Conservation (phyloP, 2,113 vertebrate genomes). For the Rhinichthys klamathensis region DNA sequence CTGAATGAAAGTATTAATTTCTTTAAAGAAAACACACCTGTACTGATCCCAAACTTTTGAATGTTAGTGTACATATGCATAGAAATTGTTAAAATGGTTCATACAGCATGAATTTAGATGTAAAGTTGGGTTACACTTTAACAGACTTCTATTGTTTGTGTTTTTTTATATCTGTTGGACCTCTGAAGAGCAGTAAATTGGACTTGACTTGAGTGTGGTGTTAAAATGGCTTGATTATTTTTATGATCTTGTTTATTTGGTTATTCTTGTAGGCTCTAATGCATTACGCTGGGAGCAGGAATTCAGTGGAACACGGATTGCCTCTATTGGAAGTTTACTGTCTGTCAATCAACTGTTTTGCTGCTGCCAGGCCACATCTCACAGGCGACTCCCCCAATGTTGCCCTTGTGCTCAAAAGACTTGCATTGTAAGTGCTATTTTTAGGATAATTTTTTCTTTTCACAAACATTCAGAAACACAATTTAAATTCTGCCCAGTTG, state of each 20-base stretch:
- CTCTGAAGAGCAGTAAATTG: not conserved
- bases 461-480: not conserved
- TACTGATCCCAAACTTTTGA: not conserved
- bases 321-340: conserved; percentile 95
- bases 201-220: not conserved
- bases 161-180: not conserved
- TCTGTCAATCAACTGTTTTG: conserved; percentile 94
- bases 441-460: not conserved
- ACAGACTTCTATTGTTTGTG: not conserved
- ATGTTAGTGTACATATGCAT: not conserved
- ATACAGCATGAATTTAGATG: not conserved
- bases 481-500: not conserved
- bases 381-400: conserved; percentile 93
- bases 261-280: conserved; percentile 82
- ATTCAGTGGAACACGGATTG: conserved; percentile 90
- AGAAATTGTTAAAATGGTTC: no score
- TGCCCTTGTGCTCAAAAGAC: conserved; percentile 90
- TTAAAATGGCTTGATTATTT: not conserved
- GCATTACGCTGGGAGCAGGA: conserved; percentile 92
- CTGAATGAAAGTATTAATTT: not conserved
- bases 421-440: conserved; percentile 89
- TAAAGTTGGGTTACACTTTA: not conserved
- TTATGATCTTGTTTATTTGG: conserved; percentile 54
- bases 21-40: not conserved
- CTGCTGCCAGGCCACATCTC: conserved; percentile 90